phyloP scores from a whole-genome alignment of 2,797 vertebrate species.

The Paramormyrops hopkinsi region DNA sequence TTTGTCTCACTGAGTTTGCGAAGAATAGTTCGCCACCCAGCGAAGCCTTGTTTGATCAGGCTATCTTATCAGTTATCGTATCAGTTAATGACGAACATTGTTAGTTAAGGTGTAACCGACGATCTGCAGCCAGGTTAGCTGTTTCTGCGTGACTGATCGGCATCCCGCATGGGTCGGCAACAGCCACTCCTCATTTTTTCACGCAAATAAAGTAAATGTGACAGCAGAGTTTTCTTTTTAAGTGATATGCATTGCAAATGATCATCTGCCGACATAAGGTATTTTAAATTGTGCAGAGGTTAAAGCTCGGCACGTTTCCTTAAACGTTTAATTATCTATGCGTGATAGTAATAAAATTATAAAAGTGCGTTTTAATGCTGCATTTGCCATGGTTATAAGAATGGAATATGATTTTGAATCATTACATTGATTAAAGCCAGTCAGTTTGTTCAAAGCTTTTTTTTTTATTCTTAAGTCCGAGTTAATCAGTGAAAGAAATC shows the following conservation, averaged over 20 bases:
- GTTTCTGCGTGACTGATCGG: not conserved
- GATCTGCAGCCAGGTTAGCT: not conserved
- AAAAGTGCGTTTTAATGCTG: not conserved
- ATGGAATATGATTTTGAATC: not conserved
- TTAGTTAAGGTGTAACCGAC: not conserved
- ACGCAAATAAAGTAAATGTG: not conserved
- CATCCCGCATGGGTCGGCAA: not conserved
- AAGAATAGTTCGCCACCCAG: not conserved
- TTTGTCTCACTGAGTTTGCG: not conserved
- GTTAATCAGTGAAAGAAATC: not conserved
- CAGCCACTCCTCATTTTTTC: not conserved
- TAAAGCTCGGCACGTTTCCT: not conserved
- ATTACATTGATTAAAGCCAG: not conserved
- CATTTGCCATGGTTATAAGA: not conserved
- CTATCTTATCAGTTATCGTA: too few relatives aligned
- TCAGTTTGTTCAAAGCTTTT: not conserved
- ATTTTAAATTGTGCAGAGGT: not conserved
- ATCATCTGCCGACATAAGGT: not conserved
- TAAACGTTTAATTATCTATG: not conserved
- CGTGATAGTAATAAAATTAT: not conserved
- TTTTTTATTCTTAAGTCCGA: not conserved
- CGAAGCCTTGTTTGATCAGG: not conserved
- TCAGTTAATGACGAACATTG: not conserved
- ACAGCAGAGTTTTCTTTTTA: not conserved
- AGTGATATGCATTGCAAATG: not conserved